Conservation (phyloP, 2,113 vertebrate species). For the Chionomys nivalis region DNA sequence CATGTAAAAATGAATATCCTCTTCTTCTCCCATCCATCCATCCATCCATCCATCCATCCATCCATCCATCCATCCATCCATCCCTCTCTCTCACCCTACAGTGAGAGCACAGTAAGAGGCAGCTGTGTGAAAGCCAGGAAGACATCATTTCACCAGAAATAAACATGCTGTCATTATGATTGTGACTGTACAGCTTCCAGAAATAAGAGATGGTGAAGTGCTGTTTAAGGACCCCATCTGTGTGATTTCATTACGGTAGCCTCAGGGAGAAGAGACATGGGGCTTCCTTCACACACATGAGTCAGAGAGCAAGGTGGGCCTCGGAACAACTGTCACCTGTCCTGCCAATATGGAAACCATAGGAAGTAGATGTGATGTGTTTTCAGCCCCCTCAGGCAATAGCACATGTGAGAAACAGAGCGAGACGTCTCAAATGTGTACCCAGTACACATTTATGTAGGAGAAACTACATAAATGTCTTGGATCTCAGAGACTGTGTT, state of each 20-base stretch:
- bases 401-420: neutral
- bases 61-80: no score
- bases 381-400: no score
- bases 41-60: neutral
- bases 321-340: neutral
- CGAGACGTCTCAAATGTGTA: no score
- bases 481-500: neutral
- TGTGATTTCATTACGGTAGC: neutral
- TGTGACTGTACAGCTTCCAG: neutral
- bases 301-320: neutral
- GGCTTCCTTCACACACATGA: neutral
- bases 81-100: neutral
- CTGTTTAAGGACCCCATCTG: neutral
- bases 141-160: neutral
- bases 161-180: neutral
- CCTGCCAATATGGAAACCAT: neutral
- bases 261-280: neutral
- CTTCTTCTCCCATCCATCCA: neutral
- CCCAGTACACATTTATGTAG: neutral
- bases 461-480: neutral
- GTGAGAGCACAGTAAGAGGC: neutral
- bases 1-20: neutral
- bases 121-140: neutral
- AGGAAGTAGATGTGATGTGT: neutral
- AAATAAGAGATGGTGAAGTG: neutral